Percentiles rank a stretch among this genome's conserved stretches.
Conservation (phyloP, 2,797 vertebrate genomes). For the Carcharodon carcharias region DNA sequence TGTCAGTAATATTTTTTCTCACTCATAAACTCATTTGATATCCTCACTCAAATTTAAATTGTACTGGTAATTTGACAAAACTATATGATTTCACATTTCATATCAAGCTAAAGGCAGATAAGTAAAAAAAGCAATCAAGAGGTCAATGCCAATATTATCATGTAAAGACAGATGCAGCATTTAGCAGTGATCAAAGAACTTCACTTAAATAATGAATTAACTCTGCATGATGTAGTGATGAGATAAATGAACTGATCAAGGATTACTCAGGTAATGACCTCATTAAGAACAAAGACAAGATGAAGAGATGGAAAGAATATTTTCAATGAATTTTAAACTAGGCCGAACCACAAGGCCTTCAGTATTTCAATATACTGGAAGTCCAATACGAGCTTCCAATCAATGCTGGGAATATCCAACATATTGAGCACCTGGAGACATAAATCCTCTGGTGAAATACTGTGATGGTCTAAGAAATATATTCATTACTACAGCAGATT, state of each 20-base stretch:
- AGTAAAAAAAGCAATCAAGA: neutral
- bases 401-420: neutral
- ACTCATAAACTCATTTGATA: neutral
- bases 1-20: neutral
- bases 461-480: neutral
- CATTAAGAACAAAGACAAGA: slow-evolving; percentile 3
- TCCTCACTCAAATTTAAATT: slow-evolving; percentile 3
- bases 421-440: neutral
- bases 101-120: slow-evolving; percentile 12
- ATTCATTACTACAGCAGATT: neutral
- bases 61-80: neutral
- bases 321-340: slow-evolving; percentile 15
- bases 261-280: neutral
- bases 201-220: slow-evolving; percentile 21
- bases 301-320: slow-evolving; percentile 9
- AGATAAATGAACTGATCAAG: neutral
- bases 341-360: neutral
- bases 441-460: neutral
- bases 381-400: neutral
- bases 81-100: neutral
- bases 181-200: slow-evolving; percentile 18
- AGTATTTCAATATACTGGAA: neutral
- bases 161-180: slow-evolving; percentile 17
- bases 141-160: neutral
- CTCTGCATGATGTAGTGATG: neutral